Evolutionary conservation across 1,140 invertebrate genomes (phyloP).

Genomic region (Listronotus bonariensis): DNA sequence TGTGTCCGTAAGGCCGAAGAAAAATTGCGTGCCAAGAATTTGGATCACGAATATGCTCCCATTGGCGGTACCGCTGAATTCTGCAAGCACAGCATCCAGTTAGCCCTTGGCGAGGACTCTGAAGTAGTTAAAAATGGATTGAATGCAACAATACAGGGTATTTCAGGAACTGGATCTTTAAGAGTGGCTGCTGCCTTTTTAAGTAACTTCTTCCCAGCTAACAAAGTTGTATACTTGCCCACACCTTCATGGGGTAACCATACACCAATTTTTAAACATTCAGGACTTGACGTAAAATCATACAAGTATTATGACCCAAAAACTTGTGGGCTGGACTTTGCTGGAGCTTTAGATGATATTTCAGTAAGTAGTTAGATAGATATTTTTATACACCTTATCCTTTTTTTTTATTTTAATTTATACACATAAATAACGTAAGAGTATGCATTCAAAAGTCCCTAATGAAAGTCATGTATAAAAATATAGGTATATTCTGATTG

Average conservation of each 20-base stretch:
- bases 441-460: too few species aligned
- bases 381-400: too few species aligned
- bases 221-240: constrained; percentile 90
- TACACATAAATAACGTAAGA: too few species aligned
- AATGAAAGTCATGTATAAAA: too few species aligned
- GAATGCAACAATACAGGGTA: constrained; percentile 72
- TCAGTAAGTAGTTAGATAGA: constrained; percentile 69
- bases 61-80: constrained; percentile 87
- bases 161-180: constrained; percentile 97
- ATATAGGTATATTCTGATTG: too few species aligned
- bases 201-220: constrained; percentile 80
- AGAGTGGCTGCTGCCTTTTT: constrained; percentile 91
- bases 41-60: constrained; percentile 96
- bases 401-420: too few species aligned
- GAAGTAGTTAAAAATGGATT: constrained; percentile 72
- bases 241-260: constrained; percentile 99
- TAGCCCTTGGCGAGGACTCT: constrained; percentile 89
- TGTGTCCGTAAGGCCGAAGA: constrained; percentile 79
- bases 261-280: constrained; percentile 89
- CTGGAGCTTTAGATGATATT: constrained; percentile 90
- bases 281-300: constrained; percentile 83
- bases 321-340: constrained; percentile 94
- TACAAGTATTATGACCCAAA: constrained; percentile 97
- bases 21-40: constrained; percentile 59
- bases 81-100: constrained; percentile 76